phyloP scores from a whole-genome alignment of 2,113 vertebrate genomes.

The Phylloscopus trochiloides region DNA sequence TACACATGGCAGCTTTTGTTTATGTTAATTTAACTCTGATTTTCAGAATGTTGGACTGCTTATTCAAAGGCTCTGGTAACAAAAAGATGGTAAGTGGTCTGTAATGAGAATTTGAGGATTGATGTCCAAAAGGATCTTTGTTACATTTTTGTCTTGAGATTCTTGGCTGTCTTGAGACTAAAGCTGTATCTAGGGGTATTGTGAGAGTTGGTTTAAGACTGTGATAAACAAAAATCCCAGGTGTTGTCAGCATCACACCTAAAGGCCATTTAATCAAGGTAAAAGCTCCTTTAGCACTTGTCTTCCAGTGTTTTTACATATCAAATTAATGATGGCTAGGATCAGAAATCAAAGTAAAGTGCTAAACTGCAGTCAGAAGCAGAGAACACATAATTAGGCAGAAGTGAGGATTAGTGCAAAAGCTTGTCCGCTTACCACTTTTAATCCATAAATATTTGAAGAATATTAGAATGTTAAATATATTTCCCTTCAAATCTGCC shows the following conservation, averaged over 20 bases:
- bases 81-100: not conserved
- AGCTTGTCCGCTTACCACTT: not conserved
- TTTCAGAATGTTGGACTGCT: not conserved
- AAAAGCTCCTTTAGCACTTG: not conserved
- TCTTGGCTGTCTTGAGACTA: not conserved
- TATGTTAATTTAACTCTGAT: not conserved
- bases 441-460: not conserved
- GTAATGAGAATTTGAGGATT: not conserved
- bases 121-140: not conserved
- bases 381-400: not conserved
- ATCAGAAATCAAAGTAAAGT: not conserved
- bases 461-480: not conserved
- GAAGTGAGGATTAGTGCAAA: not conserved
- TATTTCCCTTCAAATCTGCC: not conserved
- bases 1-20: not conserved
- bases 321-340: not conserved
- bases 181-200: not conserved
- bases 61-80: not conserved
- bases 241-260: not conserved
- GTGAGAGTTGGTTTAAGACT: not conserved
- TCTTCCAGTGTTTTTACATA: not conserved
- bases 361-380: not conserved
- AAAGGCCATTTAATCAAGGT: not conserved
- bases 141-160: not conserved
- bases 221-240: not conserved